phyloP scores from a whole-genome alignment of 2,113 vertebrate genomes.

The Condylura cristata region DNA sequence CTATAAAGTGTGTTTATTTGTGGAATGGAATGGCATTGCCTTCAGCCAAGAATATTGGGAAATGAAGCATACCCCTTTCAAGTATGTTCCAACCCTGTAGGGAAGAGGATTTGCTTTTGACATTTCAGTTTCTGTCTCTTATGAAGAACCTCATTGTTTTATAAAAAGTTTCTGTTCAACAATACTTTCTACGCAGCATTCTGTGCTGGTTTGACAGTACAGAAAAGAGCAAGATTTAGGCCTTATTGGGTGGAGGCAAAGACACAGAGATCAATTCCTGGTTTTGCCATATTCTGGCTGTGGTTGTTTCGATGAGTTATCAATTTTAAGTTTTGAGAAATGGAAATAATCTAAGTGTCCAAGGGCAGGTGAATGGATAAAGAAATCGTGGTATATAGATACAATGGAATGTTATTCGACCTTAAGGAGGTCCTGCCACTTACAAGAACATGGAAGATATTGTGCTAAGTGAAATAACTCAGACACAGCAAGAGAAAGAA shows the following conservation, averaged over 20 bases:
- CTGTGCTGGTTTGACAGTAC: not conserved
- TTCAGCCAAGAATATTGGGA: not conserved
- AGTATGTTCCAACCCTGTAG: not conserved
- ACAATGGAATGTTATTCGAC: not conserved
- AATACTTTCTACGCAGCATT: not conserved
- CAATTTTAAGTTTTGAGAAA: not conserved
- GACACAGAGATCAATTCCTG: not conserved
- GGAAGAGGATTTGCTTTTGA: not conserved
- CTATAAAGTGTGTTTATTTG: not conserved
- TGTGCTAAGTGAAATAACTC: not conserved
- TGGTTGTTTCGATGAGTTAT: not conserved
- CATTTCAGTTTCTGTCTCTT: conserved; percentile 27
- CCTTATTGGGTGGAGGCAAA: not conserved
- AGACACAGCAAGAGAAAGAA: not conserved
- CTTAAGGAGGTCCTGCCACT: not conserved
- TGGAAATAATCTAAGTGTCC: not conserved
- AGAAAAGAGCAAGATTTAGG: not conserved
- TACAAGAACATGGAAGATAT: not conserved
- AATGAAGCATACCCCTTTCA: not conserved
- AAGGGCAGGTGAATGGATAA: not conserved
- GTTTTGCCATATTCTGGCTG: not conserved
- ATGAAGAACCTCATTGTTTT: not conserved
- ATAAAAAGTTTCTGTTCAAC: not conserved
- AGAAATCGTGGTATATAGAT: not conserved
- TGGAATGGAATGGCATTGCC: not conserved